These are phyloP conservation scores for Sphaerodactylus townsendi DNA, from an alignment of 2,113 vertebrate genomes.

Conservation along the genomic window DNA sequence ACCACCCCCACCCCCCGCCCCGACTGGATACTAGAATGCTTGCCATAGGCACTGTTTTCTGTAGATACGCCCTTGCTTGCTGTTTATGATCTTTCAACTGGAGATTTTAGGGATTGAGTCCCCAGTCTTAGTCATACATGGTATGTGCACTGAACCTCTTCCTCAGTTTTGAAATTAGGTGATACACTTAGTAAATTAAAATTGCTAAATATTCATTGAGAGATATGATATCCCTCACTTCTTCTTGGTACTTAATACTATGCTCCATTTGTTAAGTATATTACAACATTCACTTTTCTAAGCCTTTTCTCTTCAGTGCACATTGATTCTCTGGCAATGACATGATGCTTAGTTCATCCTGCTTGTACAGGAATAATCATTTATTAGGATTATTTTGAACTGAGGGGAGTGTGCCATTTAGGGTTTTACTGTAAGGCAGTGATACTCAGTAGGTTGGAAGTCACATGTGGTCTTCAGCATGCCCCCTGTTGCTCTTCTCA, in stretches of 20 bases:
- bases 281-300: neutral
- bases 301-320: slow-evolving; percentile 1
- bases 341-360: neutral
- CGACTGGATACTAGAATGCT: too few species aligned
- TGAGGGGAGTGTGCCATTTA: neutral
- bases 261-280: neutral
- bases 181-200: neutral
- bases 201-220: neutral
- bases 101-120: too few species aligned
- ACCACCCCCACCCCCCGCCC: too few species aligned
- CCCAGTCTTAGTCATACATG: too few species aligned
- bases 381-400: slow-evolving; percentile 3
- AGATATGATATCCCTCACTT: neutral
- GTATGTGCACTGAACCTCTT: too few species aligned
- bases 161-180: neutral
- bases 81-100: too few species aligned
- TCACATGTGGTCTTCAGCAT: too few species aligned
- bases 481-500: too few species aligned
- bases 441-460: too few species aligned
- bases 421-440: neutral
- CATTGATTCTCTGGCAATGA: neutral
- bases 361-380: slow-evolving; percentile 14
- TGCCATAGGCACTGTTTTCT: too few species aligned
- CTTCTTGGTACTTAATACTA: neutral
- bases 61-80: too few species aligned